phyloP scores from a whole-genome alignment of 2,113 vertebrate genomes.

The Suricata suricatta region DNA sequence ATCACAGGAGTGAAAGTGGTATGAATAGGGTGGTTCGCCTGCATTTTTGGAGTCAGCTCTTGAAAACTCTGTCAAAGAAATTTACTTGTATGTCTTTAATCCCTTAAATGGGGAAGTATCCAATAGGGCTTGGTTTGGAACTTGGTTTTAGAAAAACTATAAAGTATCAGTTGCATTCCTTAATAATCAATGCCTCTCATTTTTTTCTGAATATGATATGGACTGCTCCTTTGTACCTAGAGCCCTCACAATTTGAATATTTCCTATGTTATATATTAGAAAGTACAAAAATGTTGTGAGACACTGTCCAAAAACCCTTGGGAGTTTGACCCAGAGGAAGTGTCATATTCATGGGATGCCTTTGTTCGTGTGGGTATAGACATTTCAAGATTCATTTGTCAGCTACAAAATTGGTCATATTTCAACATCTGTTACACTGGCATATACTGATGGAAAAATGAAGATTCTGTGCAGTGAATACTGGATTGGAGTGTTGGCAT shows the following conservation, averaged over 20 bases:
- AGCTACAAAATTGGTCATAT: slow-evolving; percentile 87
- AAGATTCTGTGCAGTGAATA: slow-evolving; percentile 88
- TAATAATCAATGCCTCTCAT: slow-evolving; percentile 85
- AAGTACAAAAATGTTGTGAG: slow-evolving; percentile 89
- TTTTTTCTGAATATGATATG: slow-evolving; percentile 86
- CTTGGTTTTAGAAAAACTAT: slow-evolving; percentile 89
- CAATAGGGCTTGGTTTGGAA: slow-evolving; percentile 83
- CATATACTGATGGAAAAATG: slow-evolving; percentile 84
- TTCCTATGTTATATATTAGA: slow-evolving; percentile 83
- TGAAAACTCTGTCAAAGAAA: slow-evolving; percentile 80
- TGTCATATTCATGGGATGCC: slow-evolving; percentile 85
- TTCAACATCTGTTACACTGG: slow-evolving; percentile 87
- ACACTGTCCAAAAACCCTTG: slow-evolving; percentile 81
- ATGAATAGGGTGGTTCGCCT: slow-evolving; percentile 88
- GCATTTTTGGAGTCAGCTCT: slow-evolving; percentile 84
- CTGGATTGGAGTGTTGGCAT: slow-evolving; percentile 84
- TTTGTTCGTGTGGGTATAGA: slow-evolving; percentile 90
- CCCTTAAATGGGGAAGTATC: slow-evolving; percentile 82
- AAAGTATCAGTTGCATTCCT: slow-evolving; percentile 87
- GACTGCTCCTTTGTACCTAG: slow-evolving; percentile 81
- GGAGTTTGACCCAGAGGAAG: slow-evolving; percentile 85
- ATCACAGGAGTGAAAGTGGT: slow-evolving; percentile 81
- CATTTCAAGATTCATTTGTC: slow-evolving; percentile 90
- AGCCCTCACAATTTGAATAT: slow-evolving; percentile 83
- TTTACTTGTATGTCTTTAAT: slow-evolving; percentile 89